Base-by-base conservation (phyloP, 2,888 invertebrate genomes). In the Dynastes hyllus region DNA sequence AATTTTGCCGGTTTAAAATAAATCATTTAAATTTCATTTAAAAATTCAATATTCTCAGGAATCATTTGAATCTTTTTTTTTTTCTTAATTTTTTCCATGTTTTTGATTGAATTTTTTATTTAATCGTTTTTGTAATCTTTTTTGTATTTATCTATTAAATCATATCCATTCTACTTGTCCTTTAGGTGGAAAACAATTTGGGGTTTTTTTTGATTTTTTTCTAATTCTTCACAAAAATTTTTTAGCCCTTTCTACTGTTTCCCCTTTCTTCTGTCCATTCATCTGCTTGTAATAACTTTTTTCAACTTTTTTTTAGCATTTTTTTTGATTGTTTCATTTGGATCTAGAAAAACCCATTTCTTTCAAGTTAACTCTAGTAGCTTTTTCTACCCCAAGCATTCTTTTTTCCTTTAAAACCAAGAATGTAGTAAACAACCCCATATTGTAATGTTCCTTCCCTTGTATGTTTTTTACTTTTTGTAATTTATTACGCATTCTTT, bases 111-210 rank as follows among this genome's bases (percentile, higher is more conserved):
- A n/a, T n/a, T n/a, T n/a, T n/a, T n/a, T n/a, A n/a, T n/a, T n/a
- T n/a, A n/a, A n/a, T n/a, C n/a, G n/a, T n/a, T n/a, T n/a, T 96
- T 94, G 86, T 95, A 98, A 88, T 98, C 94, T 82, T 95, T 93
- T 1, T 94, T 95, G 90, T 98, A 94, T 90, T 95, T 97, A 85
- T 96, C 95, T 86, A 98, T 91, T 87, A 97, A 92, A 87, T 96
- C 11, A 93, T 76, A 97, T 90, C 87, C 94, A 96, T 81, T 93
- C 92, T 1, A 96, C 93, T 86, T 95, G 93, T 55, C 93, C 91
- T 83, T 95, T 94, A 0, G 96, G 96, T n/a, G n/a, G n/a, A n/a
- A n/a, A n/a, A n/a, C n/a, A n/a, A n/a, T n/a, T n/a, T n/a, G n/a
- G n/a, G n/a, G n/a, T n/a, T n/a, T n/a, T n/a, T n/a, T 91, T 94